Evolutionary conservation across 2,113 vertebrate species (phyloP).

Genomic region (Ptilonorhynchus violaceus): DNA sequence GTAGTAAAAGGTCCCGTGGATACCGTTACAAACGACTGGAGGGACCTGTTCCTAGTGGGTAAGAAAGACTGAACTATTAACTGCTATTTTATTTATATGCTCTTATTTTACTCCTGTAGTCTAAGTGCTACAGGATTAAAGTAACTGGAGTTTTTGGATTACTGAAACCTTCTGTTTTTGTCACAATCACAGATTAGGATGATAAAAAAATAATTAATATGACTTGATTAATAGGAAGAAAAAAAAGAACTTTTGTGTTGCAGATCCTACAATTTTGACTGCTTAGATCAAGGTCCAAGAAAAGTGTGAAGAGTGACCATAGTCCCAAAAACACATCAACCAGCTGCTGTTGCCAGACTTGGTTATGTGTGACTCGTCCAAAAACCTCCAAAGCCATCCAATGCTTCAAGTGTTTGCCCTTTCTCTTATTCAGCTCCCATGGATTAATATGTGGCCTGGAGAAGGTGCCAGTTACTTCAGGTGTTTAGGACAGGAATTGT

Average conservation of each 20-base stretch:
- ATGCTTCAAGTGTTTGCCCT: not conserved
- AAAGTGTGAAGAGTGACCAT: not conserved
- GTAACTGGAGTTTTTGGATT: not conserved
- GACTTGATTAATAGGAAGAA: not conserved
- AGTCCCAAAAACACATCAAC: not conserved
- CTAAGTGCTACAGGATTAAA: not conserved
- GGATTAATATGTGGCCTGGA: not conserved
- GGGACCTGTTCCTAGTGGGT: conserved; percentile 79
- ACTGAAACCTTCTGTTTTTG: not conserved
- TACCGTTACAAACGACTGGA: conserved; percentile 84
- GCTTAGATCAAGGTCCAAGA: not conserved
- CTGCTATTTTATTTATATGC: not conserved
- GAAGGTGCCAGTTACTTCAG: not conserved
- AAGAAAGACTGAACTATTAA: conserved; percentile 41
- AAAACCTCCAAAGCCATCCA: not conserved
- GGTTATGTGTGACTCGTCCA: not conserved
- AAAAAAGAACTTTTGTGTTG: not conserved
- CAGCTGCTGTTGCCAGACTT: not conserved
- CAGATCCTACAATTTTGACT: not conserved
- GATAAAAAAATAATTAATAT: not conserved
- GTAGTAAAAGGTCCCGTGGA: not conserved
- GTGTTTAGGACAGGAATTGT: not conserved
- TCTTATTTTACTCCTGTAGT: not conserved
- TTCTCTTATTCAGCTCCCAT: not conserved
- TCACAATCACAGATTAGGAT: not conserved